Conservation (phyloP, 2,888 invertebrate genomes). For the Dasysyrphus albostriatus region DNA sequence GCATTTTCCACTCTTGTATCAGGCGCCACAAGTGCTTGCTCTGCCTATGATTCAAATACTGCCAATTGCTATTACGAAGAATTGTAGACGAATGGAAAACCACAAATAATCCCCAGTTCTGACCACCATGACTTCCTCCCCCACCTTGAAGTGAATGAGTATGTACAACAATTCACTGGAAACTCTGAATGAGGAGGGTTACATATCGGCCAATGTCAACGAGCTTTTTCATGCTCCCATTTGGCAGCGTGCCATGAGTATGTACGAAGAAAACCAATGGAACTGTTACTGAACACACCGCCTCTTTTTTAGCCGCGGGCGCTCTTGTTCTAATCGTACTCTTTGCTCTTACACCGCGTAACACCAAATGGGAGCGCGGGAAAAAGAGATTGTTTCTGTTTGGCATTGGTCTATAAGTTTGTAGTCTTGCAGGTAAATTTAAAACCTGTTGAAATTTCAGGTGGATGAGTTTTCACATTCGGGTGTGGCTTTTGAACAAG, state of each 20-base stretch:
- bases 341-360: not conserved
- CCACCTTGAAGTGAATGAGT: too few relatives aligned
- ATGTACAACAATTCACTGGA: too few relatives aligned
- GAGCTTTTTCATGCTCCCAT: not conserved
- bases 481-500: not conserved
- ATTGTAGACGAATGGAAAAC: too few relatives aligned
- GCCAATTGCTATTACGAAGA: too few relatives aligned
- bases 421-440: not conserved
- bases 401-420: not conserved
- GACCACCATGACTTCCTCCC: too few relatives aligned
- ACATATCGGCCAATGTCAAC: not conserved
- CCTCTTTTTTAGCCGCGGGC: not conserved
- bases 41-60: too few relatives aligned
- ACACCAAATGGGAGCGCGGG: not conserved
- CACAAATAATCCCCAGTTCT: too few relatives aligned
- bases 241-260: not conserved
- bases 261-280: not conserved
- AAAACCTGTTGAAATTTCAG: not conserved
- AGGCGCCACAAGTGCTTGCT: too few relatives aligned
- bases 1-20: too few relatives aligned
- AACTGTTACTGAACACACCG: not conserved
- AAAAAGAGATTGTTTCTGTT: not conserved
- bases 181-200: too few relatives aligned
- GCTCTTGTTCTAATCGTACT: not conserved
- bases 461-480: too few relatives aligned